These are phyloP conservation scores for Camelus bactrianus DNA, from an alignment of 2,113 vertebrate genomes.

Conservation along the genomic window DNA sequence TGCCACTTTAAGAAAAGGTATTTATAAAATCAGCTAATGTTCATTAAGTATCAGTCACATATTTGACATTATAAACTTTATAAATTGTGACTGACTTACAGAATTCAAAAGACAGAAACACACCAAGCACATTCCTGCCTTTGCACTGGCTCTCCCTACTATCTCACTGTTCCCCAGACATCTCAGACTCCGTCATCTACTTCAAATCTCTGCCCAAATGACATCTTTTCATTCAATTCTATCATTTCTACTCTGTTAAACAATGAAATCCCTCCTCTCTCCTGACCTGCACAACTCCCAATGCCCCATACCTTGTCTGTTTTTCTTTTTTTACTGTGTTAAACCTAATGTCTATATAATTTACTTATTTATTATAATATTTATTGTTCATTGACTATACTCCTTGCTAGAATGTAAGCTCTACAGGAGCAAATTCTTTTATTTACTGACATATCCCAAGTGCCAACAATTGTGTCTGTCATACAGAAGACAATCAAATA, in stretches of 20 bases:
- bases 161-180: not conserved
- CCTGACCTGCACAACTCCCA: not conserved
- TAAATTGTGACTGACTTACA: not conserved
- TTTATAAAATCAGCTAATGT: conserved; percentile 29
- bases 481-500: not conserved
- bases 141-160: not conserved
- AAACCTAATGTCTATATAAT: not conserved
- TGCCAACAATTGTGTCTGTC: not conserved
- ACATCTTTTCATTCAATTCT: not conserved
- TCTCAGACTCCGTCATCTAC: not conserved
- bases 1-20: not conserved
- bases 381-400: not conserved
- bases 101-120: conserved; percentile 32
- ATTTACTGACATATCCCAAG: not conserved
- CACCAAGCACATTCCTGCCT: not conserved
- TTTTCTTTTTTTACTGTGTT: not conserved
- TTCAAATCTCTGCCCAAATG: not conserved
- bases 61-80: conserved; percentile 22
- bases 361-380: not conserved
- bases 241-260: not conserved
- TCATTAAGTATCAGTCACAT: not conserved
- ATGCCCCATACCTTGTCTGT: not conserved
- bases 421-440: not conserved
- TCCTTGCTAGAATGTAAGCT: not conserved
- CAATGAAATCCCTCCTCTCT: not conserved